Evolutionary conservation across 2,888 invertebrate genomes (phyloP), one percentile per base, ranked within the genome.

Genomic region (Augochlorella aurata): DNA sequence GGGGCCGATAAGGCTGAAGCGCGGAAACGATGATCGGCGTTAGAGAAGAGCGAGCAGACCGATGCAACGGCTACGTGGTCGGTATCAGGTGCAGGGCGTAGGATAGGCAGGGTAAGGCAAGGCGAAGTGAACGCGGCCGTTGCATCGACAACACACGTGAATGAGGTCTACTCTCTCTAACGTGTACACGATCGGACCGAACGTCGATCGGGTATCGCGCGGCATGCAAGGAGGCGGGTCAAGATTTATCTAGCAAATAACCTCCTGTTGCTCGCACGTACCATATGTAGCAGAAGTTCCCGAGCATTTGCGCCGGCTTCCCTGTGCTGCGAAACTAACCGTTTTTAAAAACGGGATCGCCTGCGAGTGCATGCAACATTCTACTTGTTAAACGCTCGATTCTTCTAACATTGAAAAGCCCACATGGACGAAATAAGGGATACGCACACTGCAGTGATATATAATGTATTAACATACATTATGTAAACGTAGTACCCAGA

Each of bases 201-300:
- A 88, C 88, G 89, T 87, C 86, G 89, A 90, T 90, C 89, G 90
- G 85, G 85, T 90, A 90, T 90, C 90, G 85, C 82, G 84, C 82
- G 87, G 89, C 90, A 90, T 90, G 90, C 90, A 90, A 90, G 87
- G 85, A 86, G 90, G 90, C 90, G 90, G 89, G 82, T 84, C 87
- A 85, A 90, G 90, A 90, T 90, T 89, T 87, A 90, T 90, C 90
- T 88, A 87, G 87, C 89, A 86, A 89, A 89, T 90, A 89, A 89
- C 89, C 89, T 89, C 88, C 88, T 89, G 89, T 88, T 88, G 87
- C 89, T 88, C 85, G 88, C 89, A 82, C 85, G 86, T 88, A 89
- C 87, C 86, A 87, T 87, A 84, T 83, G 89, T 85, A 84, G 81
- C 83, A 86, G 87, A 88, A 87, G 81, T 88, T 87, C 83, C 79